Evolutionary conservation across 2,797 vertebrate species (phyloP).

Genomic region (Periparus ater): DNA sequence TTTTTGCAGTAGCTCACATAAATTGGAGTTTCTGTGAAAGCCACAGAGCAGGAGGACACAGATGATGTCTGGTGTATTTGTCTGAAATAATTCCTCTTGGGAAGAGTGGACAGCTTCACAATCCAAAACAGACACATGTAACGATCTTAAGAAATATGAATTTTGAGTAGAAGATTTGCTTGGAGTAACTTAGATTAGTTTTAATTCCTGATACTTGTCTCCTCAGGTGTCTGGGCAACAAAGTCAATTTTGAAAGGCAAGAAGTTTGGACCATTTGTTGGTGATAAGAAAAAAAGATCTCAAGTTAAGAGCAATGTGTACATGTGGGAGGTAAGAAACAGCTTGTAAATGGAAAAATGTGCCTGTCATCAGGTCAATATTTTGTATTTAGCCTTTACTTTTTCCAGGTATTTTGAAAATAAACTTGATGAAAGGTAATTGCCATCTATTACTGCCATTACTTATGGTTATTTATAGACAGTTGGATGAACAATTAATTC

Average conservation of each 20-base stretch:
- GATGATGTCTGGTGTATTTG: background rate
- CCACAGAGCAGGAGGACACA: too few relatives aligned
- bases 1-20: background rate
- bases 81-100: background rate
- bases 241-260: constrained; percentile 89
- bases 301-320: constrained; percentile 95
- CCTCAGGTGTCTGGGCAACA: constrained; percentile 90
- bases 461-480: background rate
- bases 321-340: constrained; percentile 93
- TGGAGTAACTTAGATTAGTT: background rate
- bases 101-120: background rate
- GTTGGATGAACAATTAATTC: background rate
- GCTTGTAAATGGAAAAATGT: background rate
- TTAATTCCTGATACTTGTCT: background rate
- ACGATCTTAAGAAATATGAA: background rate
- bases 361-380: background rate
- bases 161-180: background rate
- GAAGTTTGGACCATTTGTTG: constrained; percentile 91
- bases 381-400: background rate
- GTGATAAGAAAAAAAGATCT: constrained; percentile 93
- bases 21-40: background rate
- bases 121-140: background rate
- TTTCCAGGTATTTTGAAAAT: background rate
- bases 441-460: background rate
- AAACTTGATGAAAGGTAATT: background rate